Percentiles rank a stretch among this genome's conserved stretches.
phyloP scores from a whole-genome alignment of 2,113 vertebrate species.

The Daboia siamensis region DNA sequence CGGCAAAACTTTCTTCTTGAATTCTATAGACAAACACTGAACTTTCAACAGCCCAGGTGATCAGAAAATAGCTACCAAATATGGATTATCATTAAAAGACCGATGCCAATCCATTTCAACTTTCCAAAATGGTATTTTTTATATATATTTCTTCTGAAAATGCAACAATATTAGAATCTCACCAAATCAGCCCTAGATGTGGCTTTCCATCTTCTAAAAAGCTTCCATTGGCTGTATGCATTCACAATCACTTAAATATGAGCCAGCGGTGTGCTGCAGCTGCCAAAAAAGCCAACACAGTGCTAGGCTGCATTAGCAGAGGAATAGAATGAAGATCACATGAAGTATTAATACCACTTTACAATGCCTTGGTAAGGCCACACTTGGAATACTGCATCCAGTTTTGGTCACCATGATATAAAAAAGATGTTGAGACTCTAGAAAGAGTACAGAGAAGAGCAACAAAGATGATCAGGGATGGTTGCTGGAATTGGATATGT shows the following conservation, averaged over 20 bases:
- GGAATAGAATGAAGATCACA: too few relatives aligned
- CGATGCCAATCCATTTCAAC: neutral
- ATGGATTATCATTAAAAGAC: neutral
- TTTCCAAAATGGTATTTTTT: neutral
- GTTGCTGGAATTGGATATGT: too few relatives aligned
- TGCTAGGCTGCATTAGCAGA: too few relatives aligned
- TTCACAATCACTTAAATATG: neutral
- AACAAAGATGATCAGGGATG: too few relatives aligned
- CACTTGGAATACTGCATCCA: too few relatives aligned
- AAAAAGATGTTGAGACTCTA: too few relatives aligned
- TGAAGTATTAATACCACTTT: too few relatives aligned
- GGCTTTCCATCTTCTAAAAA: neutral
- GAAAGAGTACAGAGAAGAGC: too few relatives aligned
- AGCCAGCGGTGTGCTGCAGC: too few relatives aligned
- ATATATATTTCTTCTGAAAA: neutral
- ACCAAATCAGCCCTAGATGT: neutral
- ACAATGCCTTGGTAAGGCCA: too few relatives aligned
- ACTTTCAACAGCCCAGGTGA: neutral
- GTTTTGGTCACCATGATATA: too few relatives aligned
- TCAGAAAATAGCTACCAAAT: neutral
- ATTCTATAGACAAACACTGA: neutral
- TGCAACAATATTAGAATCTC: neutral
- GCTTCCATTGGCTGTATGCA: neutral
- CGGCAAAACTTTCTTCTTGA: neutral
- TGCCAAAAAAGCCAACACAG: too few relatives aligned